Conservation (phyloP, 2,888 invertebrate species). For the Altica lythri region DNA sequence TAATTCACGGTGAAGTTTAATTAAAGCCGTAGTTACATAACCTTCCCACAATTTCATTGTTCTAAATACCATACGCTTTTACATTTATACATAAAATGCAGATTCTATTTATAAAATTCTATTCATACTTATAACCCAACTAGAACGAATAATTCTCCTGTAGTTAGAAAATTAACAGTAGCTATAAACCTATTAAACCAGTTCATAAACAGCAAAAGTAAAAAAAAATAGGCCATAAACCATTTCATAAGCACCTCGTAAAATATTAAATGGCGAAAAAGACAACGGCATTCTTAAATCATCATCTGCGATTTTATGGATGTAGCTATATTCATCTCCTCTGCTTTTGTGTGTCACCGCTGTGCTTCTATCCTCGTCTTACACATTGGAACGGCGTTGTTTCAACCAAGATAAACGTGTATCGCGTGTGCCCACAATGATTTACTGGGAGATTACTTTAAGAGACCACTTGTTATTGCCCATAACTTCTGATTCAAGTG, state of each 20-base stretch:
- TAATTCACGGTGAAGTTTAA: too few relatives aligned
- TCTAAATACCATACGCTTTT: too few relatives aligned
- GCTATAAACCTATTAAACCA: too few relatives aligned
- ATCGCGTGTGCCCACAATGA: constrained; percentile 55
- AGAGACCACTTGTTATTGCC: constrained; percentile 60
- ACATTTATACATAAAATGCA: too few relatives aligned
- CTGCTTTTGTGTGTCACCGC: constrained; percentile 47
- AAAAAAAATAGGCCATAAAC: too few relatives aligned
- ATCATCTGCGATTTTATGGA: constrained; percentile 58
- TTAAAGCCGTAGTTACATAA: too few relatives aligned
- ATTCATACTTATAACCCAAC: too few relatives aligned
- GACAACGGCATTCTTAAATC: constrained; percentile 57
- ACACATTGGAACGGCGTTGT: constrained; percentile 27
- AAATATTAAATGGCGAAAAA: constrained; percentile 56
- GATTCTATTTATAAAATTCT: too few relatives aligned
- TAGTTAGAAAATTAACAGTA: too few relatives aligned
- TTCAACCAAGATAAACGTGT: constrained; percentile 49
- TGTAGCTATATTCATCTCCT: constrained; percentile 51
- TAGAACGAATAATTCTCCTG: too few relatives aligned
- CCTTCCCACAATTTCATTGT: too few relatives aligned
- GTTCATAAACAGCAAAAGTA: too few relatives aligned
- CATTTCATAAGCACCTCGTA: constrained; percentile 52
- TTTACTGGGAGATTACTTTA: constrained; percentile 58
- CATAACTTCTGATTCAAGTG: constrained; percentile 58
- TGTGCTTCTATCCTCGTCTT: constrained; percentile 40